Evolutionary conservation across 2,797 vertebrate genomes (phyloP).

Genomic region (Okamejei kenojei): DNA sequence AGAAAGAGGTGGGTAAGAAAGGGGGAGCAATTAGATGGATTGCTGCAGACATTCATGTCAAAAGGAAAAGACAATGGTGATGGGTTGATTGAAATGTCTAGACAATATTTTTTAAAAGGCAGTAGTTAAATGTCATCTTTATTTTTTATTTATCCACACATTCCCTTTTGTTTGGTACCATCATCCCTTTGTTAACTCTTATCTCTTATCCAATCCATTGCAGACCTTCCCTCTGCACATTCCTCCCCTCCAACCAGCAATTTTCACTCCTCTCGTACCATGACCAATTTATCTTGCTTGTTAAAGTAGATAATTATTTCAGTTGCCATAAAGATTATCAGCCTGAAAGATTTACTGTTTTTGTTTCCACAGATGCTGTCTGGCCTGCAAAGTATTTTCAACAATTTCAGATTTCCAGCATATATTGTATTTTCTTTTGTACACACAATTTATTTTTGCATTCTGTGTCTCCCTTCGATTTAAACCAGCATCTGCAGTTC

Average conservation of each 20-base stretch:
- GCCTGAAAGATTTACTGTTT: background rate
- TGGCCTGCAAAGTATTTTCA: background rate
- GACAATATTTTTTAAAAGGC: too few species aligned
- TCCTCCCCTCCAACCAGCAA: too few species aligned
- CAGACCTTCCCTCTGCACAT: background rate
- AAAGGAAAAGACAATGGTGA: too few species aligned
- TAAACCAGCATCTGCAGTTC: too few species aligned
- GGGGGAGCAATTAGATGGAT: too few species aligned
- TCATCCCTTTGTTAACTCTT: background rate
- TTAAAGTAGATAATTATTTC: background rate
- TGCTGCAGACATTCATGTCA: too few species aligned
- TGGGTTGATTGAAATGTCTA: too few species aligned
- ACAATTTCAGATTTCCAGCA: background rate
- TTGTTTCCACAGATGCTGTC: background rate
- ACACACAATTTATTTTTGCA: background rate
- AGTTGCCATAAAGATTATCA: background rate
- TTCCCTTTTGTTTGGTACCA: background rate
- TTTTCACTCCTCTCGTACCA: too few species aligned
- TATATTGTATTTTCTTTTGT: background rate
- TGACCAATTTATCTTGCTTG: too few species aligned
- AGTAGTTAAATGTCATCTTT: background rate
- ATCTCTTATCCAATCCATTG: background rate
- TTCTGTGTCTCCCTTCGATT: too few species aligned
- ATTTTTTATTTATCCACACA: background rate
- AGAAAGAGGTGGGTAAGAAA: too few species aligned